A percentile compares a stretch with the other conserved stretches of the same genome.
Evolutionary conservation across 2,888 invertebrate genomes (phyloP).

Genomic region (Isoperla grammatica): DNA sequence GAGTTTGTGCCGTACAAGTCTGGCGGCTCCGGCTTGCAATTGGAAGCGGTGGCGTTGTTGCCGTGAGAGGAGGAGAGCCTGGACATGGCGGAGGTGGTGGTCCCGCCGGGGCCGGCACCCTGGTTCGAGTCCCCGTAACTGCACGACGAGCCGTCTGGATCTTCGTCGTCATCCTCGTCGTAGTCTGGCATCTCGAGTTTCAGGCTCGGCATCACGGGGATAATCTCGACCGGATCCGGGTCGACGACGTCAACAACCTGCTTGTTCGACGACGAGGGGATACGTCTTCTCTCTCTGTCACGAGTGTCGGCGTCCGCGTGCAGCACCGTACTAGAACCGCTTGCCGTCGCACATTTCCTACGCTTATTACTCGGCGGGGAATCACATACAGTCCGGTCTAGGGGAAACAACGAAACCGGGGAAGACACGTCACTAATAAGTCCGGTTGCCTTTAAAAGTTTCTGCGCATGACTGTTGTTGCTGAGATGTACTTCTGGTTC

Average conservation of each 20-base stretch:
- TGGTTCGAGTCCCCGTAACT: constrained; percentile 23
- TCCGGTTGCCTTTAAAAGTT: neutral
- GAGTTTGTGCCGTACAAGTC: constrained; percentile 26
- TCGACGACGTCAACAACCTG: constrained; percentile 38
- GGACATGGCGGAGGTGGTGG: constrained; percentile 5
- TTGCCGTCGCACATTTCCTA: constrained; percentile 14
- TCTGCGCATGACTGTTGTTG: constrained; percentile 12
- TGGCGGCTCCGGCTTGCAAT: constrained; percentile 19
- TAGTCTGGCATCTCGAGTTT: constrained; percentile 55
- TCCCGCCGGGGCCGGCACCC: constrained; percentile 14
- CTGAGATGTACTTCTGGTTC: constrained; percentile 23
- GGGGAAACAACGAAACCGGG: constrained; percentile 19
- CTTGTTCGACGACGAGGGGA: constrained; percentile 33
- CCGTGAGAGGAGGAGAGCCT: constrained; percentile 14
- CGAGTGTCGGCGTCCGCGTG: constrained; percentile 13
- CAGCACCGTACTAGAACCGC: constrained; percentile 30
- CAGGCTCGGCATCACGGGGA: constrained; percentile 47
- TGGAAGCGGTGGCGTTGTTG: constrained; percentile 5
- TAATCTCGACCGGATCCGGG: constrained; percentile 44
- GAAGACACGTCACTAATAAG: constrained; percentile 19
- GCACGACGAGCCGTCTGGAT: constrained; percentile 22
- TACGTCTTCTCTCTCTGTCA: constrained; percentile 25
- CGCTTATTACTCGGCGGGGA: constrained; percentile 24
- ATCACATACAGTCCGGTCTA: constrained; percentile 15
- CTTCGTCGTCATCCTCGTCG: constrained; percentile 41